phyloP scores from a whole-genome alignment of 2,113 vertebrate genomes.

The Oryzias celebensis region DNA sequence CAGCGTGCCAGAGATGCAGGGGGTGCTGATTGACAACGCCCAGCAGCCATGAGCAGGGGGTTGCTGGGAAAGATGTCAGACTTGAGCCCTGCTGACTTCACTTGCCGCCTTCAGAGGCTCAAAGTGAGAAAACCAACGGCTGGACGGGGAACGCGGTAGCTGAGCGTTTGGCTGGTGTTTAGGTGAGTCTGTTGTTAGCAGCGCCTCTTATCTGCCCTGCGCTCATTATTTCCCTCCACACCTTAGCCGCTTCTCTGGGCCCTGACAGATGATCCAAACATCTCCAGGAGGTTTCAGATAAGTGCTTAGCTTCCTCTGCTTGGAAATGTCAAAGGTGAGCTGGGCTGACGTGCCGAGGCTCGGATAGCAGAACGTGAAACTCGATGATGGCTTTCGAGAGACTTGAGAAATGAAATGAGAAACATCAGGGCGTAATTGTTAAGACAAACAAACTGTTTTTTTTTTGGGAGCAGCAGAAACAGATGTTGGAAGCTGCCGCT shows the following conservation, averaged over 20 bases:
- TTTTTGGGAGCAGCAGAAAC: constrained; percentile 67
- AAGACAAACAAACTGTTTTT: constrained; percentile 78
- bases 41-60: constrained; percentile 63
- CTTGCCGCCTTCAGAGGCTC: constrained; percentile 25
- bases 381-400: constrained; percentile 69
- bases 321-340: constrained; percentile 56
- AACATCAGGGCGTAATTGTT: constrained; percentile 73
- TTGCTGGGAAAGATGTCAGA: constrained; percentile 58
- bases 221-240: constrained; percentile 45
- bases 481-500: constrained; percentile 73
- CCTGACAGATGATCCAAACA: constrained; percentile 62
- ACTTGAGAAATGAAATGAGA: constrained; percentile 73
- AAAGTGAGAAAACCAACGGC: constrained; percentile 21
- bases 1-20: constrained; percentile 59
- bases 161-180: constrained; percentile 53
- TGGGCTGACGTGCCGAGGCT: constrained; percentile 34
- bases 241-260: constrained; percentile 14
- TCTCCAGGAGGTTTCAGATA: constrained; percentile 44
- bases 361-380: constrained; percentile 52
- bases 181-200: constrained; percentile 43
- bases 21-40: constrained; percentile 73
- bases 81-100: constrained; percentile 34
- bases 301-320: constrained; percentile 37
- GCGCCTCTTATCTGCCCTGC: constrained; percentile 52
- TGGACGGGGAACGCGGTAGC: constrained; percentile 46